Base-by-base conservation (phyloP, 1,140 invertebrate species). In the Planococcus citri region DNA sequence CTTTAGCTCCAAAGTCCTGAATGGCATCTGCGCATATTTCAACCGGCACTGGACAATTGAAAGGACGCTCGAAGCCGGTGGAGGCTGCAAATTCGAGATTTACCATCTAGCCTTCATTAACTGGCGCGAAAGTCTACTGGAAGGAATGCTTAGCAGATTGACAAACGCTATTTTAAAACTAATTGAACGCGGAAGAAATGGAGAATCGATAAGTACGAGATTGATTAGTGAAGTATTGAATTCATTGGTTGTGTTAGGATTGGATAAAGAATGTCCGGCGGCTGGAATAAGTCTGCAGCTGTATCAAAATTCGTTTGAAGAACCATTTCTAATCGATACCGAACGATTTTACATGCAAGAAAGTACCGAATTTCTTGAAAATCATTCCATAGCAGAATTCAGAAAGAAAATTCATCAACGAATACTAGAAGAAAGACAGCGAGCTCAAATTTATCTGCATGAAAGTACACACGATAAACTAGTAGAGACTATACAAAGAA, bases 41-140 rank as follows among this genome's bases (percentile, higher is more conserved):
- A 99, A 99, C 83, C 85, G 97, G 73, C 96, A 99, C 79, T 99
- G 97, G 97, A 96, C n/a, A n/a, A 37, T 99, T 0, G 90, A 94
- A 74, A 82, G 97, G 72, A 95, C 98, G 79, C 96, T 93, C 78
- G 96, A 98, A 76, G 96, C 98, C 79, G 95, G 96, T 0, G 84
- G 92, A 33, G 96, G 95, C 82, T 90, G 92, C 71, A 95, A 98
- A 73, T 97, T 97, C 79, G 95, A 98, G 82, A 95, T 98, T 72
- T 99, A 98, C 82, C 95, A 98, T 78, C 80, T 98, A 61, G 95
- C 96, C 27, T 79, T 99, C 22, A 94, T 98, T n/a, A 97, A 93
- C 67, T 99, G 97, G 97, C 84, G 95, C 72, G 92, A 97, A 78
- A 88, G 95, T 76, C 80, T 99, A 69, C 98, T 99, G 78, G 89